These are phyloP conservation scores for Tribolium castaneum DNA, from an alignment of 1,140 invertebrate species.

Conservation along the genomic window DNA sequence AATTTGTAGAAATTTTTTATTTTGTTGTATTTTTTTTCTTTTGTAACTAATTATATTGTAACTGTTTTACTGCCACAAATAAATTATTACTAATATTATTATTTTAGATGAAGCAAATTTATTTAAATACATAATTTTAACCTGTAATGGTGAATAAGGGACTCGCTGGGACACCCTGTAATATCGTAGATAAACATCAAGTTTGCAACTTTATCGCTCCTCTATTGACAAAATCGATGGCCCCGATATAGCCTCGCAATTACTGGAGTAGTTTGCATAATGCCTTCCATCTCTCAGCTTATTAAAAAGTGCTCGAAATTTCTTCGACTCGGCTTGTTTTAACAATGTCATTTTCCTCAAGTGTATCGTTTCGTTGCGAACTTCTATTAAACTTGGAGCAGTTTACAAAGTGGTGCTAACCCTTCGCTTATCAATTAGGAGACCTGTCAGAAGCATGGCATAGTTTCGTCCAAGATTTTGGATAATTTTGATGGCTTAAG, in stretches of 20 bases:
- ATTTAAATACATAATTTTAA: too few relatives aligned
- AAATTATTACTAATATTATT: too few relatives aligned
- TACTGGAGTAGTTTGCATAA: background rate
- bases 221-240: background rate
- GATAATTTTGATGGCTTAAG: background rate
- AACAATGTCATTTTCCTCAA: background rate
- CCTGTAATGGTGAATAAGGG: too few relatives aligned
- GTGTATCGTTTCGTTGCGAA: background rate
- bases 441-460: background rate
- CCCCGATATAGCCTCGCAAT: background rate
- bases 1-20: too few relatives aligned
- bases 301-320: background rate
- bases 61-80: too few relatives aligned
- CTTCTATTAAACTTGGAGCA: background rate
- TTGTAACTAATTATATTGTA: too few relatives aligned
- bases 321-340: background rate
- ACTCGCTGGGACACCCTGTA: too few relatives aligned
- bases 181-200: too few relatives aligned
- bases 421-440: conserved; percentile 10
- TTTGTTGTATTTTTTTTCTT: too few relatives aligned
- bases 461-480: background rate
- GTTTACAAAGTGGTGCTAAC: background rate
- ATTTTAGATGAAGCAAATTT: too few relatives aligned
- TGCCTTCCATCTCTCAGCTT: background rate
- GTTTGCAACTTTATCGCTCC: background rate